Conservation (phyloP, 2,113 vertebrate genomes). For the Stictonetta naevosa region DNA sequence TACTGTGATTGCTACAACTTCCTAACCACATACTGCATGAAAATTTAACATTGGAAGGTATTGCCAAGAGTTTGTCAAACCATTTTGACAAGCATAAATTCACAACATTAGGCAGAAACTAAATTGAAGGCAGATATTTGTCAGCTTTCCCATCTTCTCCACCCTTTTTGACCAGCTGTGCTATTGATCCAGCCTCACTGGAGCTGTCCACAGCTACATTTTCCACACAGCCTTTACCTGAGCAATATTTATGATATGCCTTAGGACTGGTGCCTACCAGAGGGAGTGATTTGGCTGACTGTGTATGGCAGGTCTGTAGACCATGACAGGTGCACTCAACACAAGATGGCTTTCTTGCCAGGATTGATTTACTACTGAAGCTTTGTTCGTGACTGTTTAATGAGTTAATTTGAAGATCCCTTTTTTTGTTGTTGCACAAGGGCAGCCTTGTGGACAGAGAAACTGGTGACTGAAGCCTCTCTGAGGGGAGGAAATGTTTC, state of each 20-base stretch:
- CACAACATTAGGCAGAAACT: background rate
- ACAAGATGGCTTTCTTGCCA: slow-evolving; percentile 12
- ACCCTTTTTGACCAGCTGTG: background rate
- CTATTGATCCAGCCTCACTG: background rate
- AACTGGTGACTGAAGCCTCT: background rate
- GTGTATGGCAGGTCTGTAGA: background rate
- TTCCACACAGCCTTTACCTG: background rate
- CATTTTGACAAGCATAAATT: background rate
- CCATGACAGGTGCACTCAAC: background rate
- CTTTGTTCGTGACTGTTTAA: background rate
- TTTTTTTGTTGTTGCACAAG: background rate
- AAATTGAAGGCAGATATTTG: slow-evolving; percentile 30
- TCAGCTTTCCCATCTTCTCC: background rate
- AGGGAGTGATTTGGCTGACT: background rate
- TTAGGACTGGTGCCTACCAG: background rate
- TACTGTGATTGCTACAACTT: background rate
- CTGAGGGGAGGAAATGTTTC: background rate
- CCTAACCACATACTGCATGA: background rate
- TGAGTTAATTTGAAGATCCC: background rate
- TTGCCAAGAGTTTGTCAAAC: background rate
- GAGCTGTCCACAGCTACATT: slow-evolving; percentile 3
- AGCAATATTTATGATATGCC: background rate
- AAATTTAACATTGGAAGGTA: background rate
- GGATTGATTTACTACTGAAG: background rate
- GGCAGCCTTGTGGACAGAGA: background rate